Evolutionary conservation across 2,888 invertebrate genomes (phyloP).

Genomic region (Omphaloscelis lunosa): DNA sequence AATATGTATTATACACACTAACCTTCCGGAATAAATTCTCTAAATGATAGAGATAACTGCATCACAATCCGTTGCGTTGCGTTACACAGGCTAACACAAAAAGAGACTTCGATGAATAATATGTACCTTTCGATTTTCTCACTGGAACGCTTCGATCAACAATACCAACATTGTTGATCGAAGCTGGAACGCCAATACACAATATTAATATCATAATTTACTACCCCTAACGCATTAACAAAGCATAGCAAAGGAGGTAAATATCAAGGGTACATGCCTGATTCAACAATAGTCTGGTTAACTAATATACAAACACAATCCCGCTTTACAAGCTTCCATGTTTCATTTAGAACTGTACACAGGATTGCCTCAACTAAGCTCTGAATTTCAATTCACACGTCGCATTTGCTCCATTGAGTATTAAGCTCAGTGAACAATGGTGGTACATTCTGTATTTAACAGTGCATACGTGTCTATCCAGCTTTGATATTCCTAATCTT

Average conservation of each 20-base stretch:
- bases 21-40: too few relatives aligned
- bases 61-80: too few relatives aligned
- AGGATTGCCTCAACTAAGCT: neutral
- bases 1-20: too few relatives aligned
- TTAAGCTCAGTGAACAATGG: slow-evolving; percentile 7
- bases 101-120: too few relatives aligned
- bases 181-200: too few relatives aligned
- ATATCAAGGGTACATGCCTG: neutral
- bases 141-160: too few relatives aligned
- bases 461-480: neutral
- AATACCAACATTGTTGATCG: too few relatives aligned
- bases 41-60: too few relatives aligned
- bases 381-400: slow-evolving; percentile 28
- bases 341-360: slow-evolving; percentile 1
- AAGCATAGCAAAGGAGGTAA: neutral
- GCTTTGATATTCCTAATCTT: slow-evolving; percentile 5
- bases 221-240: neutral
- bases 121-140: neutral
- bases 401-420: slow-evolving; percentile 15
- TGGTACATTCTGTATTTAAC: neutral
- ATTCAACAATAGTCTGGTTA: slow-evolving; percentile 10
- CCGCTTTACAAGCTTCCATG: slow-evolving; percentile 1
- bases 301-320: neutral
- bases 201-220: too few relatives aligned
- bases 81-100: too few relatives aligned